Evolutionary conservation across 2,797 vertebrate genomes (phyloP), one percentile per base, ranked within the genome.

Genomic region (Stomatorhinus walkeri): DNA sequence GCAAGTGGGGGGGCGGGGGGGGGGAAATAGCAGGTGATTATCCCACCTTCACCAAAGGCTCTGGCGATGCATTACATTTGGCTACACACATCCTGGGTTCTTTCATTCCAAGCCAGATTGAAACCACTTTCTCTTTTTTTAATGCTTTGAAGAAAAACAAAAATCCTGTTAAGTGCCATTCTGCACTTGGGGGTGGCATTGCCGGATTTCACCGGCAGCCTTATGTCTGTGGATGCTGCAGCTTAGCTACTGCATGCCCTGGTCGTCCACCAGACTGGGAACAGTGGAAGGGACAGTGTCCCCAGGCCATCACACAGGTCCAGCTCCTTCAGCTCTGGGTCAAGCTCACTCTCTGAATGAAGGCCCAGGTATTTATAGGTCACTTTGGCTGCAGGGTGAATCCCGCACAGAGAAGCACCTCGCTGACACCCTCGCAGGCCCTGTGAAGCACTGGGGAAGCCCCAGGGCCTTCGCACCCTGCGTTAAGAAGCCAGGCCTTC

Each of bases 71-170:
- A 28, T 64, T 64, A 64, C 19, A 22, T 40, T 40, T 46, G 68
- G 32, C 68, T 40, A 76, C 68, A 72, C 14, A 76, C 61, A 76
- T 76, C 28, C 43, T 22, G 16, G 89, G 54, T 85, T 61, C 49
- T 88, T 24, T 59, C 72, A 84, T 48, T 36, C n/a, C 61, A 76
- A 40, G 68, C 68, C 32, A 36, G 32, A 40, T 19, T 76, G 68
- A 61, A 52, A 52, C 22, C 40, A 81, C 54, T 87, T 79, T 81
- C 88, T 68, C 49, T 81, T 61, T 89, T 81, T 56, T 54, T 61
- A 87, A 61, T 89, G 40, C 36, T 48, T 83, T 83, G 36, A 83
- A 83, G 43, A 83, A 43, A 83, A 83, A 81, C n/a, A 83, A 83
- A 83, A 83, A 83, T 79, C 40, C 79, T n/a, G n/a, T 83, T 46